Base-by-base conservation (phyloP, 2,113 vertebrate genomes). In the Hyperoodon ampullatus region DNA sequence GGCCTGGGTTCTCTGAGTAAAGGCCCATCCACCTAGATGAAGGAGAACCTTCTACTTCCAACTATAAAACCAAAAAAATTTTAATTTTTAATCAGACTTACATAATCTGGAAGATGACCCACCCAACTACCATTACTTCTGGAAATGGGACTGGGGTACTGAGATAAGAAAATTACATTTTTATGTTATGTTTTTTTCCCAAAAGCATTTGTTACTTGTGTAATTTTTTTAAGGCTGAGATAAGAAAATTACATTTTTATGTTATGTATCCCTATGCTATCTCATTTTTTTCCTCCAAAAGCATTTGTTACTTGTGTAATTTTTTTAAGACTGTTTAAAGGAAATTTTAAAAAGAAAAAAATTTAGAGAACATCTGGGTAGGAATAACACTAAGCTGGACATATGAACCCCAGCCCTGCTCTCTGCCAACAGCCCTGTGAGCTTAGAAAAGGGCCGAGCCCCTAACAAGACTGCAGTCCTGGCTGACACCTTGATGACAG, bases 261-360 rank as follows among this genome's bases (percentile, higher is more conserved):
- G 72, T 42, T 19, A 93, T 3, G 1, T 85, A 19, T 66, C 23
- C 24, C 42, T 87, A 5, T 24, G 35, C 19, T 39, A 66, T 5
- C 50, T 66, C 23, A 24, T 75, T 80, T 33, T 55, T 42, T 58
- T 85, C 77, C 16, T 1, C 24, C n/a, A 74, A 92, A 81, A 23
- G 2, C 23, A 77, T 58, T 61, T 87, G 61, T 58, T 30, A 90
- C 58, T 90, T 89, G 86, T 58, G 6, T 44, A 30, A 68, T 53
- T 94, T 33, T 75, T 77, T 77, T 21, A 35, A 61, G 18, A 63
- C 21, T 87, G 92, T 87, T 33, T 50, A 61, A 94, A 58, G 19
- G 8, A 72, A 89, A 87, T 28, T 88, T 85, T 85, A 10, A 93
- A 95, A 70, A 63, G n/a, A 84, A 70, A 75, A 95, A 44, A 90